A percentile compares a stretch with the other conserved stretches of the same genome.
These are phyloP conservation scores for Bombus affinis DNA, from an alignment of 1,140 invertebrate genomes.

Conservation along the genomic window DNA sequence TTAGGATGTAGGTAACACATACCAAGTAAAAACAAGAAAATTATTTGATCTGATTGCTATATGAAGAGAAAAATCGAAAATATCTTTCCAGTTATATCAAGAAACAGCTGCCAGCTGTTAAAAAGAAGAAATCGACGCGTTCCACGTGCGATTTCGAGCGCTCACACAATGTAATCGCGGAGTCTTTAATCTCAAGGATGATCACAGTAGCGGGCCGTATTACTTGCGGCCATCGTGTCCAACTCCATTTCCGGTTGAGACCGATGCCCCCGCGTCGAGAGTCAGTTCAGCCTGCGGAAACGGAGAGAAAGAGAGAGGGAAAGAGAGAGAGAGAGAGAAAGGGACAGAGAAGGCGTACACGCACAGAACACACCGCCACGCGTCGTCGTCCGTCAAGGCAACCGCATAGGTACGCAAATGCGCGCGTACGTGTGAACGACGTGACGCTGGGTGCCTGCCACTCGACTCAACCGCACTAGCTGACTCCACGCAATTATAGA, in stretches of 20 bases:
- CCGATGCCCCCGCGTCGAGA: constrained; percentile 27
- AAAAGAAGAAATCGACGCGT: not conserved
- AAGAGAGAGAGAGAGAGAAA: not conserved
- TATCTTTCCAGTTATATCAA: not conserved
- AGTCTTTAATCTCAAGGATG: constrained; percentile 8
- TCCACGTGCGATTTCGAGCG: not conserved
- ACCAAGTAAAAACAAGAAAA: not conserved
- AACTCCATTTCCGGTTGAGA: constrained; percentile 34
- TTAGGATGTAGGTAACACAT: too few species aligned
- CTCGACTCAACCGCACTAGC: constrained; percentile 73
- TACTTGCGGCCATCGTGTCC: constrained; percentile 33
- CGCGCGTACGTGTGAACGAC: constrained; percentile 60
- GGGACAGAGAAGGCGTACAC: not conserved
- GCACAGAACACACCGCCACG: constrained; percentile 32
- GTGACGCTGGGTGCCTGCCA: constrained; percentile 64
- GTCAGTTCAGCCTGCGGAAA: not conserved
- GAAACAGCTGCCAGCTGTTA: not conserved
- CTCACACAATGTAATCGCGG: not conserved
- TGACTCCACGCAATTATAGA: constrained; percentile 79
- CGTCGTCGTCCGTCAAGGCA: constrained; percentile 23
- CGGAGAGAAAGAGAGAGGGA: not conserved
- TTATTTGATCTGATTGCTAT: not conserved
- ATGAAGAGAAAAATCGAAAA: not conserved
- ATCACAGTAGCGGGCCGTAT: constrained; percentile 14
- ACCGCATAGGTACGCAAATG: constrained; percentile 57